Evolutionary conservation across 2,113 vertebrate species (phyloP).

Genomic region (Chamaetylas fuelleborni): DNA sequence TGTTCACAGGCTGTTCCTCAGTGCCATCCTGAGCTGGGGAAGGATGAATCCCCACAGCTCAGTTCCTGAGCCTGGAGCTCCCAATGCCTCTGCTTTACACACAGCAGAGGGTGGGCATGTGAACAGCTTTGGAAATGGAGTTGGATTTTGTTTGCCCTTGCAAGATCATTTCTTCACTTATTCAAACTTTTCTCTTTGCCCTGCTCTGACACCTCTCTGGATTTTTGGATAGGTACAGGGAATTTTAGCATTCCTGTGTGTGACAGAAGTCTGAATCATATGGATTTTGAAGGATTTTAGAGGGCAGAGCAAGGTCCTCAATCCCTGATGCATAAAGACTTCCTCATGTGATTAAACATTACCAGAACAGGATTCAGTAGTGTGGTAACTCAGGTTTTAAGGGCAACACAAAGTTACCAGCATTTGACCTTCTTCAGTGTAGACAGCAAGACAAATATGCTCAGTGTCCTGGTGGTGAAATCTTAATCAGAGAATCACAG

Average conservation of each 20-base stretch:
- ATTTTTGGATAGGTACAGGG: fast-evolving
- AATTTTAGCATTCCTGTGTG: not conserved
- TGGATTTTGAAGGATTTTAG: not conserved
- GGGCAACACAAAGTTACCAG: fast-evolving
- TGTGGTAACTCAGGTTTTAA: not conserved
- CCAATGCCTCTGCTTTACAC: not conserved
- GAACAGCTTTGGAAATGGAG: fast-evolving
- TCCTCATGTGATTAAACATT: not conserved
- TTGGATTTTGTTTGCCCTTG: fast-evolving
- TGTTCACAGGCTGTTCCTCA: fast-evolving
- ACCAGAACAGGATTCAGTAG: not conserved
- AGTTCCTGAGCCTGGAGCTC: not conserved
- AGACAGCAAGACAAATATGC: not conserved
- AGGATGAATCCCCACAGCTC: not conserved
- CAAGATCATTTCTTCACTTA: not conserved
- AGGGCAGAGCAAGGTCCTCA: not conserved
- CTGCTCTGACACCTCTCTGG: not conserved
- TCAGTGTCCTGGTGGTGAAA: not conserved
- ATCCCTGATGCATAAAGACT: not conserved
- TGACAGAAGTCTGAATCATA: not conserved
- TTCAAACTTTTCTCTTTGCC: not conserved
- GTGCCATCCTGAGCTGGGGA: not conserved
- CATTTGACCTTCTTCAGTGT: not conserved
- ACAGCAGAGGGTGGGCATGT: not conserved
- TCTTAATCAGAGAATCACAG: not conserved